Evolutionary conservation across 1,140 invertebrate species (phyloP), one percentile per base, ranked within the genome.

Genomic region (Drosophila ambigua): DNA sequence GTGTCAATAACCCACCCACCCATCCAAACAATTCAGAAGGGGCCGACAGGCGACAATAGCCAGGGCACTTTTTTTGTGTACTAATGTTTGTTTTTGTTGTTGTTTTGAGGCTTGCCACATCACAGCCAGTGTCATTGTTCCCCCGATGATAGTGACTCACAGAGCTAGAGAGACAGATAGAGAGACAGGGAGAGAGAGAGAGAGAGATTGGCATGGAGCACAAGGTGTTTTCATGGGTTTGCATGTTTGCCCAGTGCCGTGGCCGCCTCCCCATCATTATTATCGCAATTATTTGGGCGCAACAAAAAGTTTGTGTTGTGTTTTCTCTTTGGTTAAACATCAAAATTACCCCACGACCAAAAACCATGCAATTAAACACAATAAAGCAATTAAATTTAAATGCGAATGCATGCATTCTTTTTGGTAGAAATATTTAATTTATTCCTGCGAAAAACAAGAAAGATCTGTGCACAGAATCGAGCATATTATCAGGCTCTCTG

Each of bases 31-130:
- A 41, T 45, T 39, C 59, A 62, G 4, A 23, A 35, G 50, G 31
- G 7, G 50, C 50, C 50, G 69, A 60, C 69, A 52, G 72, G 71
- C 68, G 68, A 63, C 71, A 73, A 48, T 54, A 46, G 58, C 13
- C 43, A 41, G 58, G 26, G 51, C 26, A 44, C 62, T 72, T 71
- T 15, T 20, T 20, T 26, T 44, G 20, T 16, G 5, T 26, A 6
- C 20, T 20, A 20, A 20, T 20, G 20, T 26, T 26, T 26, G 0
- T 5, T 43, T 44, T 55, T n/a, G n/a, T 11, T 15, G 13, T 26
- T 55, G 39, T 39, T 55, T 43, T 43, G 11, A 15, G 43, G 28
- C 13, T 31, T 39, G 23, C 24, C 11, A 41, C 28, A 35, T 3
- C 13, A 20, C 39, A 39, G 52, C 41, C 4, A 1, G 11, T 13